Base-by-base conservation (phyloP, 2,888 invertebrate species). In the Pristionchus exspectatus region DNA sequence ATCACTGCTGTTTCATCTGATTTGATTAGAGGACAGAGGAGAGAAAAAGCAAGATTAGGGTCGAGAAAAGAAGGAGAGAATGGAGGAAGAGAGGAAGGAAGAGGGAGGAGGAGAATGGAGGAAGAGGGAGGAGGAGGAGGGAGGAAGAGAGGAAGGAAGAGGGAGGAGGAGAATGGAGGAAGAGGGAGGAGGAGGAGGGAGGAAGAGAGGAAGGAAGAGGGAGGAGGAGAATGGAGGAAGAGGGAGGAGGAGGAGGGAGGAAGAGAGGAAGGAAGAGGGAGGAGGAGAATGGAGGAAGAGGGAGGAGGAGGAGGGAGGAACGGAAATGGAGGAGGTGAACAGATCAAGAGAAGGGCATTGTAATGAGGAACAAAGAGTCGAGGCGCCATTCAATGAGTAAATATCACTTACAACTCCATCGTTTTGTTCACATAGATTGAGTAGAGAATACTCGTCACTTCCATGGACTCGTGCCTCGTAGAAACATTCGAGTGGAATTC, bases 381-480 rank as follows among this genome's bases (percentile, higher is more conserved):
- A 14, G 38, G 30, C 30, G 74, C 30, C 30, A 74, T 74, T 30
- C 54, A 83, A 83, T 50, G 38, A 81, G 9, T 38, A 81, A 84
- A 54, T 5, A 84, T 74, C 10, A 88, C 88, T 72, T 9, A 88
- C 88, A 10, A 88, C 88, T 74, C 88, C 88, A 30, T 77, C 33
- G 50, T 88, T 21, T 10, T 88, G 54, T 12, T 88, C 88, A n/a
- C 88, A 88, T 12, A 88, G 77, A 74, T 88, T 88, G 88, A 88
- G 72, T 12, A 88, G 74, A 0, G 88, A 74, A 54, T 74, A 38
- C 2, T 88, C 88, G 4, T 44, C 27, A 24, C 12, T 59, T 18
- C 77, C 88, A 7, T 74, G 54, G 27, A 88, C 88, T 56, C 74
- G 18, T n/a, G 88, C 72, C 38, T 88, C 88, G 88, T 88, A 88